Evolutionary conservation across 2,113 vertebrate species (phyloP).

Genomic region (Columbina picui): DNA sequence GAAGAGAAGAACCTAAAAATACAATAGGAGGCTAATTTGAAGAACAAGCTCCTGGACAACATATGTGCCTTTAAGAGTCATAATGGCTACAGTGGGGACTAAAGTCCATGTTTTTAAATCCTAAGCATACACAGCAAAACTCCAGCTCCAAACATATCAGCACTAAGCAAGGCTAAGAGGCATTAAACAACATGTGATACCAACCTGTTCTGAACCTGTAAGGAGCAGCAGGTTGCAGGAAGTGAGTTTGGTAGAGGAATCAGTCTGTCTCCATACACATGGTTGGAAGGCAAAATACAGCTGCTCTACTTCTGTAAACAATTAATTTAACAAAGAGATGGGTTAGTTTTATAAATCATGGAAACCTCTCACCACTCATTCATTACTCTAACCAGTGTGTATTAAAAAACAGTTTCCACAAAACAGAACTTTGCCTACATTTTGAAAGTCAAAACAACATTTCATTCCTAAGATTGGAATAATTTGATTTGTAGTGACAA

Average conservation of each 20-base stretch:
- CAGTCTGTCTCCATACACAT: accelerated
- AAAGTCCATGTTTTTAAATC: not conserved
- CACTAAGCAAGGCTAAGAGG: not conserved
- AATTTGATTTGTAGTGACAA: conserved; percentile 24
- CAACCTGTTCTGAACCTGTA: not conserved
- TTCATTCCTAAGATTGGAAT: not conserved
- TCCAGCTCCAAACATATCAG: not conserved
- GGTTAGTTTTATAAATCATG: not conserved
- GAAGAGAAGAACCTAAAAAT: no score
- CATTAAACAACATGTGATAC: not conserved
- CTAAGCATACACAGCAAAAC: not conserved
- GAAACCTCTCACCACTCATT: not conserved
- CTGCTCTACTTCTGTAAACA: not conserved
- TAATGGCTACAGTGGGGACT: not conserved
- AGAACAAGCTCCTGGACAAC: not conserved
- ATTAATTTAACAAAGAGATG: not conserved
- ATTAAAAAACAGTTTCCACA: not conserved
- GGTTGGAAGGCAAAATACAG: not conserved
- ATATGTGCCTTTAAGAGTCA: not conserved
- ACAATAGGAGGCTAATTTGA: not conserved
- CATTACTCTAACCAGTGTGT: not conserved
- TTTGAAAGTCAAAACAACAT: conserved; percentile 13
- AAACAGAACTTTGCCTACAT: not conserved
- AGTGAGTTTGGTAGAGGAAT: not conserved
- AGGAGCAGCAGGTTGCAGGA: not conserved